Base-by-base conservation (phyloP, 92 coral and sea anemone genomes). In the Chrysogorgia sp. region DNA sequence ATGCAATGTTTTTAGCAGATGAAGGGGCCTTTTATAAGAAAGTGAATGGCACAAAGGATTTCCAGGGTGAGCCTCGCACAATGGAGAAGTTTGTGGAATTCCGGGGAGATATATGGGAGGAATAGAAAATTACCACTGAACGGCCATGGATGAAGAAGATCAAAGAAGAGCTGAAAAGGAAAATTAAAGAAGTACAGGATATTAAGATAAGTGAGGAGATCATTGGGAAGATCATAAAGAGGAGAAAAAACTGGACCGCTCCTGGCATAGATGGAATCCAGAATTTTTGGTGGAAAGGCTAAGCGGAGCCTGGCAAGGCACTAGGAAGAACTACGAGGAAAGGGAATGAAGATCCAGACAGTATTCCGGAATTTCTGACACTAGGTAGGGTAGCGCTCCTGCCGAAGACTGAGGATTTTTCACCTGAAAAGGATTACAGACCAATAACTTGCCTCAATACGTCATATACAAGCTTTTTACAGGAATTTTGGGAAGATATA, bases 51-150 rank as follows among this genome's bases (percentile, higher is more conserved):
- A 76, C 40, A 41, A 35, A 61, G 43, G 37, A 58, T 28, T 45
- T 58, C 35, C 29, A 32, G 32, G 81, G 58, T 56, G 63, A 76
- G 61, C 24, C 61, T 28, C 58, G 71, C 20, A 4, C 65, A 60
- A 59, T 76, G 48, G 81, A 76, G 43, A 76, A 76, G 49, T 76
- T 76, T 59, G 74, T 47, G 0, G 34, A 58, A 37, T 76, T 76
- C 49, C 61, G 81, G 81, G 81, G 52, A 53, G 81, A 70, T 5
- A 76, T 76, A 40, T 76, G 81, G 81, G 81, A 80, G 62, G 64
- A 53, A 26, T 24, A 50, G 40, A 50, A 40, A 35, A 52, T 43
- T 40, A 80, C 81, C 13, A 80, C 84, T 14, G 61, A 64, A 55
- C 41, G 78, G 33, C 32, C 62, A 65, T 34, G 67, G 29, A 80